Conservation (phyloP, 2,797 vertebrate genomes). For the Dallia pectoralis region DNA sequence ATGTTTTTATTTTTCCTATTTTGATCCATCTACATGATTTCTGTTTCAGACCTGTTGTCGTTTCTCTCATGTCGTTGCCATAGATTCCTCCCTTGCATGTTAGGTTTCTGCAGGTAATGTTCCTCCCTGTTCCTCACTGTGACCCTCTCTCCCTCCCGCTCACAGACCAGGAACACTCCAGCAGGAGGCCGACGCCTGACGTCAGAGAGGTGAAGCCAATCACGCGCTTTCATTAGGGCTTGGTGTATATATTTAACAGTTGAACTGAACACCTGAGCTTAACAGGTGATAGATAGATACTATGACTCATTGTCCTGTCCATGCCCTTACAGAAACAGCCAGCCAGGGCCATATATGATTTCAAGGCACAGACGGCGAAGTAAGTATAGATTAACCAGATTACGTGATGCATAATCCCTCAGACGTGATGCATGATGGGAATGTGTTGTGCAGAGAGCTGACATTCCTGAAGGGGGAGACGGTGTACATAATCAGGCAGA, state of each 20-base stretch:
- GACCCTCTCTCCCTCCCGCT: slow-evolving; percentile 29
- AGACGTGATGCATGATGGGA: neutral
- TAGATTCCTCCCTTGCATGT: neutral
- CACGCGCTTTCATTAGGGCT: neutral
- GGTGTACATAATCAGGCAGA: slow-evolving; percentile 84
- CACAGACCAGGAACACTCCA: slow-evolving; percentile 75
- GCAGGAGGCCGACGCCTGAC: slow-evolving; percentile 75
- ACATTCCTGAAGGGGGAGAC: slow-evolving; percentile 86
- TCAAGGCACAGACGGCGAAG: slow-evolving; percentile 89
- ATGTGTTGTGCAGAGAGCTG: slow-evolving; percentile 74
- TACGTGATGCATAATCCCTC: neutral
- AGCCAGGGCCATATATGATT: slow-evolving; percentile 87
- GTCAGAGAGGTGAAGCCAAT: slow-evolving; percentile 70
- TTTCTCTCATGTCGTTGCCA: neutral
- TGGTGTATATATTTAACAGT: neutral
- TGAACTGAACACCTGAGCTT: neutral
- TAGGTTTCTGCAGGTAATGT: neutral
- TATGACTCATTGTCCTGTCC: neutral
- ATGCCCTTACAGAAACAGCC: slow-evolving; percentile 71
- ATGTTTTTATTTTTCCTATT: neutral
- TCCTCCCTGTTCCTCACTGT: neutral
- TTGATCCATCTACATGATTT: slow-evolving; percentile 6
- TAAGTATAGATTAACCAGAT: slow-evolving; percentile 66
- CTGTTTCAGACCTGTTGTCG: neutral
- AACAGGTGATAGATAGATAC: neutral